Base-by-base conservation (phyloP, 2,888 invertebrate genomes). In the Eupithecia insigniata region DNA sequence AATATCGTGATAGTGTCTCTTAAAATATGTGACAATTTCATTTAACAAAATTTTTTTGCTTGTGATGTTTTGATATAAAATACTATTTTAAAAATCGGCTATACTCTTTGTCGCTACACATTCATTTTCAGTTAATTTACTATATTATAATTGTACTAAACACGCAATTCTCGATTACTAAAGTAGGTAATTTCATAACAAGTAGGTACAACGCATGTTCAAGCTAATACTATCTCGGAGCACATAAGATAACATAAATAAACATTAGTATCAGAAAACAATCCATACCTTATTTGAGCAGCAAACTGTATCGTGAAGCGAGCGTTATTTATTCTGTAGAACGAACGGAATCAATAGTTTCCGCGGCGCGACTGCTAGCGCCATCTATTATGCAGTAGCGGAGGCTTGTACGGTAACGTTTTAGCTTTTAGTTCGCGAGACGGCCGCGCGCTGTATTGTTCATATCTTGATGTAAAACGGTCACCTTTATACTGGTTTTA, bases 211-310 rank as follows among this genome's bases (percentile, higher is more conserved):
- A 82, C 81, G 81, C 76, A 69, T 72, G 69, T 74, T 71, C 72
- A 75, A 78, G 75, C 70, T 43, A 65, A 39, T 55, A 58, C 32
- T 78, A 80, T 79, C 77, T 80, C 79, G 79, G 80, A 82, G 85
- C 79, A 81, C 79, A 84, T 76, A 79, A 85, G 87, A 89, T 87
- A 89, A 84, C 74, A 78, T 62, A 64, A 67, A 70, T 82, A 87
- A 88, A 89, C 85, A 89, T 78, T 76, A 76, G 76, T 88, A 89
- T 88, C 87, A 77, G 82, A 78, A 82, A 83, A 88, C 83, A 88
- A 88, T 90, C 89, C 88, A 90, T 90, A 90, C 84, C 80, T 79
- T 86, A 87, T 89, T 88, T 86, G 73, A 84, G 81, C 84, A 81
- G 71, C 86, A 86, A 82, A 79, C 74, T 65, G 60, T 55, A 66